These are phyloP conservation scores for Ammodramus savannarum DNA, from an alignment of 2,113 vertebrate genomes.

Conservation along the genomic window DNA sequence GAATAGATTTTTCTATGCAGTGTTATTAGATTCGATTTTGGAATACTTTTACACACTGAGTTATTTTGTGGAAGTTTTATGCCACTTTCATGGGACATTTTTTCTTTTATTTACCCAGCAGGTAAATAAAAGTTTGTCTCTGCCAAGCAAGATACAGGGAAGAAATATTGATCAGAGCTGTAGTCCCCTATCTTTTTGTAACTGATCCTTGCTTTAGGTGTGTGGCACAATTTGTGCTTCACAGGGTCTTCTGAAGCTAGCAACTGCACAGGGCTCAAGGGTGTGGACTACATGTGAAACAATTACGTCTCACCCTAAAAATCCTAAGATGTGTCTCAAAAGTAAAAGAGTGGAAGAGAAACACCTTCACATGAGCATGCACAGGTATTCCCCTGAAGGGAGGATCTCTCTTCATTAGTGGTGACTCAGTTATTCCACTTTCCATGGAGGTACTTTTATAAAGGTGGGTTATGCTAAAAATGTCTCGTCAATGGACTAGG, in stretches of 20 bases:
- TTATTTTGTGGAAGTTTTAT: conserved; percentile 53
- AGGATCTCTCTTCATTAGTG: background rate
- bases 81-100: conserved; percentile 38
- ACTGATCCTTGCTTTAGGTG: background rate
- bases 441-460: background rate
- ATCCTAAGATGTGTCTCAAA: background rate
- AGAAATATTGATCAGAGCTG: background rate
- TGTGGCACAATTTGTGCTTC: background rate
- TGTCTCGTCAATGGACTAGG: background rate
- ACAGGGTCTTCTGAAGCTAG: background rate
- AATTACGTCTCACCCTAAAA: background rate
- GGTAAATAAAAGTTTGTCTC: background rate
- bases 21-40: conserved; percentile 75
- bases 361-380: background rate
- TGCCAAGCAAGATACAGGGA: background rate
- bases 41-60: conserved; percentile 62
- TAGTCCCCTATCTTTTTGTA: background rate
- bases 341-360: background rate
- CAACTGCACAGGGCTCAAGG: fast-evolving
- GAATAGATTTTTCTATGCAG: conserved; percentile 69
- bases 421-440: background rate
- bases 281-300: background rate
- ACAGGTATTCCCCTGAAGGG: background rate
- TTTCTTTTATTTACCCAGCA: conserved; percentile 38
- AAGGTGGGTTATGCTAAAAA: background rate